These are phyloP conservation scores for Fopius arisanus DNA, from an alignment of 1,140 invertebrate species.

Conservation along the genomic window DNA sequence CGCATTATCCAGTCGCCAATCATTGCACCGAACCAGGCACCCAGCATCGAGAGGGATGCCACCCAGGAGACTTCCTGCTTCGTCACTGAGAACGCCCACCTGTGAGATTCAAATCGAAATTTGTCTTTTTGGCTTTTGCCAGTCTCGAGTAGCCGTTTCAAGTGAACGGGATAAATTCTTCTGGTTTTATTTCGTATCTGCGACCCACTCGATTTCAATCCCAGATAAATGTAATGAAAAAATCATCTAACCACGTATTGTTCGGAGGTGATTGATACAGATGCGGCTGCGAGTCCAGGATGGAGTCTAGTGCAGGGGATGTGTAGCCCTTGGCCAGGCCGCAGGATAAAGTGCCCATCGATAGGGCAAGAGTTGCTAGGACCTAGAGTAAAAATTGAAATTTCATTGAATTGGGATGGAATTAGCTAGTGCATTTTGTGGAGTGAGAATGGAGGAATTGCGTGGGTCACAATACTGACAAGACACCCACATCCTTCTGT, in stretches of 20 bases:
- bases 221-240: not conserved
- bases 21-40: constrained; percentile 80
- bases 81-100: constrained; percentile 71
- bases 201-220: too few species aligned
- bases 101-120: constrained; percentile 27
- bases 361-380: constrained; percentile 79
- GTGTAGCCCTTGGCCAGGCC: constrained; percentile 86
- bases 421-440: too few species aligned
- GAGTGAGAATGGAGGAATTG: not conserved
- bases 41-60: constrained; percentile 79
- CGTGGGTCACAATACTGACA: constrained; percentile 17
- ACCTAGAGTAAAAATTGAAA: constrained; percentile 65
- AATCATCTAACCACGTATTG: constrained; percentile 54
- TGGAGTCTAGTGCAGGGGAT: constrained; percentile 82
- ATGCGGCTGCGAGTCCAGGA: constrained; percentile 70
- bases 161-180: too few species aligned
- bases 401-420: not conserved
- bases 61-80: constrained; percentile 84
- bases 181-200: not conserved
- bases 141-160: too few species aligned
- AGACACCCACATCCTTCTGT: not conserved
- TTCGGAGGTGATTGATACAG: constrained; percentile 56
- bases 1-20: constrained; percentile 79
- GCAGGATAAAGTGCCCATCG: constrained; percentile 80
- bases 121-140: not conserved